A percentile compares a stretch with the other conserved stretches of the same genome.
Evolutionary conservation across 2,888 invertebrate species (phyloP).

Genomic region (Zaprionus obscuricornis): DNA sequence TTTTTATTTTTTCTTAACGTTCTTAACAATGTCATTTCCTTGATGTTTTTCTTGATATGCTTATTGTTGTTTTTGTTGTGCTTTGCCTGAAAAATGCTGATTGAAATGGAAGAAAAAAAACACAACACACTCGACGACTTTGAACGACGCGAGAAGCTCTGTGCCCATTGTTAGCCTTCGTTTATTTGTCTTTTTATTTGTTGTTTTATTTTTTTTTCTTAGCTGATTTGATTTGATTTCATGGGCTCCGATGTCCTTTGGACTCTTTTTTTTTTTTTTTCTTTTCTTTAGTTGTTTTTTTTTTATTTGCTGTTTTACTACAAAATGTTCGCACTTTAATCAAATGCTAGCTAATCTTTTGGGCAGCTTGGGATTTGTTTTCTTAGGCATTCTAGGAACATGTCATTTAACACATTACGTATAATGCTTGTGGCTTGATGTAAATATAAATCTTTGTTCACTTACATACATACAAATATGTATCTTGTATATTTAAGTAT

Average conservation of each 20-base stretch:
- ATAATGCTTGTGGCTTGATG: slow-evolving; percentile 38
- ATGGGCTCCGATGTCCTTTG: slow-evolving; percentile 45
- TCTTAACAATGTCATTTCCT: slow-evolving; percentile 75
- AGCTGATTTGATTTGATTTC: slow-evolving; percentile 67
- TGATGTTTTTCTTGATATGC: slow-evolving; percentile 55
- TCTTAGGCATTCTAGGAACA: slow-evolving; percentile 28
- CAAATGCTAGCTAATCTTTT: slow-evolving; percentile 74
- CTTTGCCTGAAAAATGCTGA: slow-evolving; percentile 57
- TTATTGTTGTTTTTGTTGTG: slow-evolving; percentile 27
- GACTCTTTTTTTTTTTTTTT: slow-evolving; percentile 10
- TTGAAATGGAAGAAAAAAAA: slow-evolving; percentile 60
- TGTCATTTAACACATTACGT: slow-evolving; percentile 61
- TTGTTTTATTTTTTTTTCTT: slow-evolving; percentile 28
- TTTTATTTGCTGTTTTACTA: too few species aligned
- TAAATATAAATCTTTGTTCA: too few species aligned
- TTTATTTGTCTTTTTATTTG: slow-evolving; percentile 45
- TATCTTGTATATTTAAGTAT: slow-evolving; percentile 3
- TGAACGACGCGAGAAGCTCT: slow-evolving; percentile 13
- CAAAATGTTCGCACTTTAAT: slow-evolving; percentile 75
- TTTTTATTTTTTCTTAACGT: too few species aligned
- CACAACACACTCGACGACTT: slow-evolving; percentile 8
- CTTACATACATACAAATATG: too few species aligned
- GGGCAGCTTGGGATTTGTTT: slow-evolving; percentile 55
- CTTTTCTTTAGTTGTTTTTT: slow-evolving; percentile 18
- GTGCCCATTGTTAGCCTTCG: slow-evolving; percentile 51